A percentile compares a stretch with the other conserved stretches of the same genome.
Evolutionary conservation across 2,113 vertebrate species (phyloP).

Genomic region (Motacilla alba): DNA sequence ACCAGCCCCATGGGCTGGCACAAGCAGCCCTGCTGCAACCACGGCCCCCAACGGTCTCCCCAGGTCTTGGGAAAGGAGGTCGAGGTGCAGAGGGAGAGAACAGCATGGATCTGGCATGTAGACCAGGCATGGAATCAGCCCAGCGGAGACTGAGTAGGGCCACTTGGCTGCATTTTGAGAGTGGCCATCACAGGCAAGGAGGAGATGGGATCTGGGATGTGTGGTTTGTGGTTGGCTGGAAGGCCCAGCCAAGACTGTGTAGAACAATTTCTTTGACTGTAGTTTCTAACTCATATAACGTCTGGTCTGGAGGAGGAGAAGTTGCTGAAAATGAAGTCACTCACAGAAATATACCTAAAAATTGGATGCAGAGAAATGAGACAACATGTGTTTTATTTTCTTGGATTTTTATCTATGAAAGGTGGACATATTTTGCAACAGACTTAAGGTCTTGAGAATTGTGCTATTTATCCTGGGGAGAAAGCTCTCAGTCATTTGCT

Average conservation of each 20-base stretch:
- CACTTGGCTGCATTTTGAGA: not conserved
- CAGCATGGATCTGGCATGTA: not conserved
- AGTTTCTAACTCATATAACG: not conserved
- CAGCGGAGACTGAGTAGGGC: not conserved
- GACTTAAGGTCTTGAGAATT: not conserved
- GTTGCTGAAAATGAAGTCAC: not conserved
- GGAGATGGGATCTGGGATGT: not conserved
- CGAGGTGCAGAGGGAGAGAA: not conserved
- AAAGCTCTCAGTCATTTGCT: not conserved
- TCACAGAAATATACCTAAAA: not conserved
- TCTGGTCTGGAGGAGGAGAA: not conserved
- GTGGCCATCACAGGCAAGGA: not conserved
- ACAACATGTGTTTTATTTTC: not conserved
- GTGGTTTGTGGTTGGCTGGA: not conserved
- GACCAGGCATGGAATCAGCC: not conserved
- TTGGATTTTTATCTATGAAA: not conserved
- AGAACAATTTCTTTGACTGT: not conserved
- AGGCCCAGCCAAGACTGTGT: not conserved
- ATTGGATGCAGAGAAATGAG: not conserved
- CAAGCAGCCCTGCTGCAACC: not conserved
- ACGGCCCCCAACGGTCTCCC: not conserved
- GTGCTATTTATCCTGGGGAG: not conserved
- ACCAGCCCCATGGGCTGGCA: rapidly evolving
- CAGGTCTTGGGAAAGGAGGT: not conserved
- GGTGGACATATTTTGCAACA: not conserved